Base-by-base conservation (phyloP, 2,113 vertebrate genomes). In the Pogona vitticeps region DNA sequence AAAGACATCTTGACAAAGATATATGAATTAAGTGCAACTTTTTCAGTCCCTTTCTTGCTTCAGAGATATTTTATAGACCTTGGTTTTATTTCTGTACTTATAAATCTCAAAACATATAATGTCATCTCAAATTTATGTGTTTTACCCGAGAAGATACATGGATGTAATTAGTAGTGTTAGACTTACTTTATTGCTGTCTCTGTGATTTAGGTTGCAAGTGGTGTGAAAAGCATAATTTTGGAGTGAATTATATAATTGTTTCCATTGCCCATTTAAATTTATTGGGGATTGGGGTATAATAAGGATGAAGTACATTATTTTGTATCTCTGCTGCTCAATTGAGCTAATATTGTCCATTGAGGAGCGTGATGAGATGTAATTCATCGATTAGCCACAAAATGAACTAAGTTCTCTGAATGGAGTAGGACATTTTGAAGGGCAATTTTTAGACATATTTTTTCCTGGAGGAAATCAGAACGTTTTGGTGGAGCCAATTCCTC, bases 161-260 rank as follows among this genome's bases (percentile, higher is more conserved):
- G 10, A 90, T 90, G 71, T 10, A 91, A 93, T 95, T 94, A 92
- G 83, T 89, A 81, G 78, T 40, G 90, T 93, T 90, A 91, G 84
- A 88, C 38, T 95, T 92, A 91, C 92, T 96, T 96, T 94, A 93
- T 93, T 95, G 88, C 86, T 46, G 67, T 91, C 86, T 52, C 40
- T 95, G 91, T 89, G 40, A 88, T 92, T 87, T 94, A 94, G 93
- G 91, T 79, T 90, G 87, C 86, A 92, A 89, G 72, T 89, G 36
- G 91, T 85, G 93, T 93, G 87, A 93, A 95, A 89, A 89, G 93
- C 86, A 94, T 95, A 88, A 95, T 95, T 95, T 95, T 88, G 88
- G 59, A 92, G 85, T 94, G 85, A 93, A 95, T 95, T 95, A 94
- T 93, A 91, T 89, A 93, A 94, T 88, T 94, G 88, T 63, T 93